phyloP scores from a whole-genome alignment of 2,113 vertebrate genomes.

The Amphiprion percula region DNA sequence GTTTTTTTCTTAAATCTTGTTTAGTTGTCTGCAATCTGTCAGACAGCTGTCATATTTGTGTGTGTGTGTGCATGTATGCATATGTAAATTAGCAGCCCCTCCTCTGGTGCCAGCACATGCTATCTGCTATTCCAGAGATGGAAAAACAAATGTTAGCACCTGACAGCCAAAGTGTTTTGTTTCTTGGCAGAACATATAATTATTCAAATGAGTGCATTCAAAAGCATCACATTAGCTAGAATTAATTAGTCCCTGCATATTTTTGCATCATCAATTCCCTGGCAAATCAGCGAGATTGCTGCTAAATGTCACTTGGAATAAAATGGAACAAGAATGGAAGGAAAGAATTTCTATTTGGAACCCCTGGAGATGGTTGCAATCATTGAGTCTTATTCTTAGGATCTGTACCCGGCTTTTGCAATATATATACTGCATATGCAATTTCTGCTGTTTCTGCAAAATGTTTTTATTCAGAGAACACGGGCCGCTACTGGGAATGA shows the following conservation, averaged over 20 bases:
- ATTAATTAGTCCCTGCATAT: constrained; percentile 84
- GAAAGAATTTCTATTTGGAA: constrained; percentile 49
- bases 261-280: constrained; percentile 77
- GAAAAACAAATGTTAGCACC: constrained; percentile 68
- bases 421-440: not conserved
- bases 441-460: not conserved
- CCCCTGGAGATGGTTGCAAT: constrained; percentile 8
- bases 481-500: not conserved
- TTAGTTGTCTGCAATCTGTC: constrained; percentile 18
- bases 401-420: not conserved
- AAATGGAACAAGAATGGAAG: constrained; percentile 63
- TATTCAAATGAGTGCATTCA: constrained; percentile 83
- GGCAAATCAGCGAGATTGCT: constrained; percentile 67
- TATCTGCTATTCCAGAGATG: constrained; percentile 62
- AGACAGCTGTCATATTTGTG: constrained; percentile 35
- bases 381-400: not conserved
- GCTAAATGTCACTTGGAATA: constrained; percentile 84
- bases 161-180: constrained; percentile 77
- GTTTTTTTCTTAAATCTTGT: not conserved
- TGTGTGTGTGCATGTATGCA: constrained; percentile 3
- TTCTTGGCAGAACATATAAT: constrained; percentile 77
- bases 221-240: constrained; percentile 80
- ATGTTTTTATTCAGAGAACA: not conserved
- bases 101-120: constrained; percentile 39
- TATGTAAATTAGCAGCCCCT: constrained; percentile 52